Evolutionary conservation across 2,113 vertebrate genomes (phyloP).

Genomic region (Madoqua kirkii): DNA sequence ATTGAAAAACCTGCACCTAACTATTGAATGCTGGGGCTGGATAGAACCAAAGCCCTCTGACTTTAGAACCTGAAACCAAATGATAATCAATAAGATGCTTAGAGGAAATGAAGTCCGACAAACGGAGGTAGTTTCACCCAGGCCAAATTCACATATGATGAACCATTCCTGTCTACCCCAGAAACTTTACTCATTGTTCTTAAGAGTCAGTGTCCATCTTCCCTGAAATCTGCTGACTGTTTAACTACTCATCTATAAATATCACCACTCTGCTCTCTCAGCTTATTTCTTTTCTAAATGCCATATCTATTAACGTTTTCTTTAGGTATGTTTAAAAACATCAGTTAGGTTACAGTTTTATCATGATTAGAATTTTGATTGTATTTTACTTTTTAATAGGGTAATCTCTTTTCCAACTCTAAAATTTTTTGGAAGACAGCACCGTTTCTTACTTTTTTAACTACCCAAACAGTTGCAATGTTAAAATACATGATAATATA

Average conservation of each 20-base stretch:
- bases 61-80: constrained; percentile 7
- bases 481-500: neutral
- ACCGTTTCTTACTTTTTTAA: neutral
- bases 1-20: neutral
- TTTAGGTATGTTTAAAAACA: neutral
- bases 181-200: neutral
- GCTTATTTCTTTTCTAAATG: neutral
- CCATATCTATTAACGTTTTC: neutral
- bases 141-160: neutral
- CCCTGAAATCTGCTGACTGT: neutral
- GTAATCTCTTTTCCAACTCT: neutral
- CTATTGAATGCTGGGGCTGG: neutral
- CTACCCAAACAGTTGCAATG: neutral
- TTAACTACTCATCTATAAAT: neutral
- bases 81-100: constrained; percentile 1
- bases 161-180: neutral
- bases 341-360: neutral
- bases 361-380: neutral
- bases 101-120: neutral
- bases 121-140: neutral
- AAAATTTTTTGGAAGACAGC: neutral
- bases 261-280: neutral
- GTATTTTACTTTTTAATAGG: neutral
- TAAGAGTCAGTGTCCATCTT: neutral
- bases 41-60: neutral